Conservation (phyloP, 2,113 vertebrate genomes). For the Stegastes partitus region DNA sequence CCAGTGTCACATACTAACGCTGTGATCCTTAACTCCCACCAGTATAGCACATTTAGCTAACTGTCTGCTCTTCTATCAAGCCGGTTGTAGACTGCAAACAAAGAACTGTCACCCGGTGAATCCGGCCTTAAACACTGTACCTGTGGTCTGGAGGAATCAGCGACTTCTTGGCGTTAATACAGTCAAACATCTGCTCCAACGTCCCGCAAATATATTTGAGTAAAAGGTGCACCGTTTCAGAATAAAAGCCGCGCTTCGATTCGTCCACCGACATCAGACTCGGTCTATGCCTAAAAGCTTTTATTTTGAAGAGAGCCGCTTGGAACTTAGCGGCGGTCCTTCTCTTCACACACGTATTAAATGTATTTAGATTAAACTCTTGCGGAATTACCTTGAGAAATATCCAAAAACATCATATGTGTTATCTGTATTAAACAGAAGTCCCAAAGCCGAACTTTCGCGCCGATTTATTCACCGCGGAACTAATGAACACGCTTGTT, state of each 20-base stretch:
- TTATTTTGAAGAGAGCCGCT: slow-evolving; percentile 55
- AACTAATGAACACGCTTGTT: slow-evolving; percentile 34
- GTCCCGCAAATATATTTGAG: slow-evolving; percentile 2
- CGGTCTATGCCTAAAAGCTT: neutral
- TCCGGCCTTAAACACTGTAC: neutral
- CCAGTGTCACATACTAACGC: neutral
- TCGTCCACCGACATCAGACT: accelerated
- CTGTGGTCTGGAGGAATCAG: neutral
- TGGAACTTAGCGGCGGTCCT: neutral
- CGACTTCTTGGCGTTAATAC: neutral
- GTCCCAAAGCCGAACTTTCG: neutral
- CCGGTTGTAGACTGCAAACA: neutral
- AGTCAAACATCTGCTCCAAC: neutral
- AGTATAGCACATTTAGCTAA: slow-evolving; percentile 30
- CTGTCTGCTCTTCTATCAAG: neutral
- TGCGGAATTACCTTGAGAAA: neutral
- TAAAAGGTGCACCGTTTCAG: slow-evolving; percentile 8
- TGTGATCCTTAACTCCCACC: neutral
- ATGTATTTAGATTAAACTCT: no score
- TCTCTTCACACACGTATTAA: neutral
- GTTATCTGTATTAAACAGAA: accelerated
- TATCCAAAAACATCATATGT: accelerated
- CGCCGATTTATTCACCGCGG: neutral
- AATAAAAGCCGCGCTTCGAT: slow-evolving; percentile 24
- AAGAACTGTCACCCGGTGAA: neutral